Percentiles rank a stretch among this genome's conserved stretches.
phyloP scores from a whole-genome alignment of 1,140 invertebrate genomes.

The Dendroctonus ponderosae region DNA sequence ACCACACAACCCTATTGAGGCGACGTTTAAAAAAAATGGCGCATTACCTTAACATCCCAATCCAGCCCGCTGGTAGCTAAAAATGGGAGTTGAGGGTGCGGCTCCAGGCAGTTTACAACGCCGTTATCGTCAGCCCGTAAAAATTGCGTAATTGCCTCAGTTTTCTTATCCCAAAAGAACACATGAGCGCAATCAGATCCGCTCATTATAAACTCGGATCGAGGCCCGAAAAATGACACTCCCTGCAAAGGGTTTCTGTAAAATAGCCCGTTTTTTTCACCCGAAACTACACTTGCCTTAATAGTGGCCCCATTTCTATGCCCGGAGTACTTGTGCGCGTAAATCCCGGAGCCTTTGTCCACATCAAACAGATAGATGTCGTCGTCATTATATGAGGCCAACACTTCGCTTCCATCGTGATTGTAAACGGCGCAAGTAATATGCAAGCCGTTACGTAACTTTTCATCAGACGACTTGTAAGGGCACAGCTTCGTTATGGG shows the following conservation, averaged over 20 bases:
- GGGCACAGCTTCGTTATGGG: constrained; percentile 38
- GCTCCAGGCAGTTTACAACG: constrained; percentile 89
- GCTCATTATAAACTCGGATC: constrained; percentile 86
- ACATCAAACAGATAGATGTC: constrained; percentile 89
- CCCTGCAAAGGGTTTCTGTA: constrained; percentile 51
- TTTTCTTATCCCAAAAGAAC: constrained; percentile 91
- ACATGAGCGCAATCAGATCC: constrained; percentile 95
- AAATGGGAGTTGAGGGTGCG: constrained; percentile 83
- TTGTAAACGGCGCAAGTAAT: constrained; percentile 90
- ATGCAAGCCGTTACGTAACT: constrained; percentile 52
- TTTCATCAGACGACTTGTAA: constrained; percentile 35
- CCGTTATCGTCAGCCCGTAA: constrained; percentile 82
- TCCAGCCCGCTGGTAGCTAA: constrained; percentile 90
- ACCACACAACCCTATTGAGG: background rate
- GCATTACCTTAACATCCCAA: constrained; percentile 80
- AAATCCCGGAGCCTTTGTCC: constrained; percentile 51
- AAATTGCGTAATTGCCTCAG: constrained; percentile 84
- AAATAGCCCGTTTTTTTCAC: background rate
- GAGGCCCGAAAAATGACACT: constrained; percentile 90
- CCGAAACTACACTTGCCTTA: constrained; percentile 55
- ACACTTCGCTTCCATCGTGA: constrained; percentile 84
- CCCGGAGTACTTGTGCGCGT: constrained; percentile 74
- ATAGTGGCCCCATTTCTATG: constrained; percentile 80
- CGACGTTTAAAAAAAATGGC: background rate
- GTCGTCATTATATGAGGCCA: constrained; percentile 92